These are phyloP conservation scores for Bolborhynchus lineola DNA, from an alignment of 2,113 vertebrate species.

Conservation along the genomic window DNA sequence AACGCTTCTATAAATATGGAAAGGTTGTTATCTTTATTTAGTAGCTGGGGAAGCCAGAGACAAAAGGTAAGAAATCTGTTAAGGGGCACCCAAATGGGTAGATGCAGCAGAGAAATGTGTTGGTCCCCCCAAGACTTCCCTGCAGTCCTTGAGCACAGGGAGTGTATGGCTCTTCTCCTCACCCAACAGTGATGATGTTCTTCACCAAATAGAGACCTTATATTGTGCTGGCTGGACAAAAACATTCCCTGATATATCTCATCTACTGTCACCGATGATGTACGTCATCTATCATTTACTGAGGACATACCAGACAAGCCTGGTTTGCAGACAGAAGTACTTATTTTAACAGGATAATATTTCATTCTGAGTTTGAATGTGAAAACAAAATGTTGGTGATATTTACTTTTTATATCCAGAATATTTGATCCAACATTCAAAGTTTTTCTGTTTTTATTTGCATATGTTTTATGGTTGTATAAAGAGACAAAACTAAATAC, in stretches of 20 bases:
- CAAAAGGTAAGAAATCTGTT: not conserved
- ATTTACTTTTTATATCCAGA: not conserved
- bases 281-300: not conserved
- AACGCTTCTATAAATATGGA: not conserved
- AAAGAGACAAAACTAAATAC: not conserved
- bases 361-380: not conserved
- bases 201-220: not conserved
- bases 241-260: not conserved
- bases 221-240: not conserved
- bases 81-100: not conserved
- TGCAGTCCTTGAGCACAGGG: not conserved
- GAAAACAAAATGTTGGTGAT: not conserved
- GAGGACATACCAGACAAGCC: not conserved
- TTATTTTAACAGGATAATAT: not conserved
- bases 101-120: not conserved
- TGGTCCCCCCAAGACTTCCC: not conserved
- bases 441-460: not conserved
- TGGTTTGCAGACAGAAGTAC: not conserved
- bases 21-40: not conserved
- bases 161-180: not conserved
- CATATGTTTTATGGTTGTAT: not conserved
- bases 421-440: not conserved
- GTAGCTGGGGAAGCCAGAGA: not conserved
- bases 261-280: not conserved
- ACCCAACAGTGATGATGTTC: accelerated